phyloP scores from a whole-genome alignment of 1,140 invertebrate species.

The Pseudomyrmex concolor region DNA sequence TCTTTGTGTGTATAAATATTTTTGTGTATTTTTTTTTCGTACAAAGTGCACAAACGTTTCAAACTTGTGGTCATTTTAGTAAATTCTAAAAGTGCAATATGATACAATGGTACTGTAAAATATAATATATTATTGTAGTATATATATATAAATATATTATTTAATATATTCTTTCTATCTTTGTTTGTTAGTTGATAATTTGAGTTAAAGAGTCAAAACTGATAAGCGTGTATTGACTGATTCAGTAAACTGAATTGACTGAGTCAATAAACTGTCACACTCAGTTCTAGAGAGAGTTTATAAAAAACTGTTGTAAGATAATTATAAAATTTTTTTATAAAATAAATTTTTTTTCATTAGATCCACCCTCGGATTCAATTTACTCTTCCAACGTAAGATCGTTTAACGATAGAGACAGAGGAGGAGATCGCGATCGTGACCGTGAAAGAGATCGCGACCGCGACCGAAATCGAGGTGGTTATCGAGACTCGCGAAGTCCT shows the following conservation, averaged over 20 bases:
- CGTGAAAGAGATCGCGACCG: conserved; percentile 85
- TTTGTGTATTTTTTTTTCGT: too few species aligned
- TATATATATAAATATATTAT: too few species aligned
- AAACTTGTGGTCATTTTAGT: too few species aligned
- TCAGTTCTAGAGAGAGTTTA: neutral
- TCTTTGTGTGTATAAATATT: too few species aligned
- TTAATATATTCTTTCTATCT: too few species aligned
- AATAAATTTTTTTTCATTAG: conserved; percentile 64
- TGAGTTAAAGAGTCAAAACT: conserved; percentile 24
- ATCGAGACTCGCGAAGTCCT: conserved; percentile 83
- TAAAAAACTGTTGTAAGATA: neutral
- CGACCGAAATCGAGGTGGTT: conserved; percentile 84
- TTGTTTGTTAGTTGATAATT: neutral
- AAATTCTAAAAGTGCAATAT: too few species aligned
- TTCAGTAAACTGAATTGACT: too few species aligned
- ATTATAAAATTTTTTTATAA: neutral
- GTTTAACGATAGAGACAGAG: conserved; percentile 81
- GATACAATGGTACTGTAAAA: too few species aligned
- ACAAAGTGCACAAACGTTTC: too few species aligned
- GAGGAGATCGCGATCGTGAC: conserved; percentile 85
- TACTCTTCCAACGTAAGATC: conserved; percentile 72
- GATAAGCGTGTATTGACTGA: conserved; percentile 15
- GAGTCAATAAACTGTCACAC: conserved; percentile 41
- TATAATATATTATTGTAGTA: too few species aligned
- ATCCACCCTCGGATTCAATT: conserved; percentile 75